Conservation (phyloP, 2,113 vertebrate genomes). For the Thunnus thynnus region DNA sequence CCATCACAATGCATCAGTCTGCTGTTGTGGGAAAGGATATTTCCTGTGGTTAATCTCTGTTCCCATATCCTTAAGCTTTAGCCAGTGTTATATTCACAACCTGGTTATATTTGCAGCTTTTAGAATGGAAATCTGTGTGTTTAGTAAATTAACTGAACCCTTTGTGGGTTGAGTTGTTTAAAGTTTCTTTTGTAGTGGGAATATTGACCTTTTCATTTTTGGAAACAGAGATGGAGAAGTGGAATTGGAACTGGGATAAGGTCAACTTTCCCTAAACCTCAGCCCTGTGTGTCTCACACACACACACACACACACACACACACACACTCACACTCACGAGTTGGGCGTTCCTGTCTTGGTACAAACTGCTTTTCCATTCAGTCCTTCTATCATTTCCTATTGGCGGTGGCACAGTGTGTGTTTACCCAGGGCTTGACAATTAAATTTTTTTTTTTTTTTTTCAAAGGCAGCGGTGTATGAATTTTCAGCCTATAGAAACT, state of each 20-base stretch:
- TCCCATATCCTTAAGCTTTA: conserved; percentile 44
- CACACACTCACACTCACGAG: conserved; percentile 21
- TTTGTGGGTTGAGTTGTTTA: conserved; percentile 12
- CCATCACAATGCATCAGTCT: conserved; percentile 43
- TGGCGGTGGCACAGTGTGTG: conserved; percentile 50
- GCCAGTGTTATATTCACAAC: conserved; percentile 22
- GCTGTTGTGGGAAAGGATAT: conserved; percentile 57
- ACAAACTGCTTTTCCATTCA: conserved; percentile 75
- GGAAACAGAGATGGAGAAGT: conserved; percentile 53
- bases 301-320: conserved; percentile 21
- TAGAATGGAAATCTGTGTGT: conserved; percentile 47
- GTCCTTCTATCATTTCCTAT: conserved; percentile 65
- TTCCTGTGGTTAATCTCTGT: conserved; percentile 65
- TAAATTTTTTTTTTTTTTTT: conserved; percentile 22
- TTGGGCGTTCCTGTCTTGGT: conserved; percentile 69
- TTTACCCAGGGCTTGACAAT: conserved; percentile 68
- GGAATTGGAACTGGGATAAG: conserved; percentile 63
- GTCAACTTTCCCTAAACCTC: conserved; percentile 73
- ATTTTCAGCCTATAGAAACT: conserved; percentile 59
- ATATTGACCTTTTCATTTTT: conserved; percentile 68
- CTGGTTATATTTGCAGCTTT: conserved; percentile 11
- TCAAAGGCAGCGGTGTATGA: conserved; percentile 34
- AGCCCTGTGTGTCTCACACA: conserved; percentile 32
- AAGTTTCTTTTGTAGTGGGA: conserved; percentile 36
- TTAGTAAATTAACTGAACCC: conserved; percentile 16